Conservation (phyloP, 2,797 vertebrate genomes). For the Arrhamphus sclerolepis region DNA sequence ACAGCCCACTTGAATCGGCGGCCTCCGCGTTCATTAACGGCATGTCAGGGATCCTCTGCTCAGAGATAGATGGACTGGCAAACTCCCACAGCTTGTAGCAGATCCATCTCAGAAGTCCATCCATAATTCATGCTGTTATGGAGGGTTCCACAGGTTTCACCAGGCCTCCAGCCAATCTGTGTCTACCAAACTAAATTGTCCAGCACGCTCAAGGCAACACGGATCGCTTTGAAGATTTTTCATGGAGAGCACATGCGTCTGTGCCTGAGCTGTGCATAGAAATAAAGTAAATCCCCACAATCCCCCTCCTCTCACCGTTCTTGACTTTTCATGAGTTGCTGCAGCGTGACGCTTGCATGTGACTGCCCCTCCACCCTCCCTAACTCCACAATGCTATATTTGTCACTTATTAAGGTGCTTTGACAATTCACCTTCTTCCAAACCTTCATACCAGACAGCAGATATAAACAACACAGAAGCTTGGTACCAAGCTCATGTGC, state of each 20-base stretch:
- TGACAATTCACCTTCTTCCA: slow-evolving; percentile 48
- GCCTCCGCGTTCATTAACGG: slow-evolving; percentile 59
- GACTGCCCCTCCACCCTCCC: slow-evolving; percentile 18
- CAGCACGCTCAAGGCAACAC: slow-evolving; percentile 57
- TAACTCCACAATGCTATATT: slow-evolving; percentile 31
- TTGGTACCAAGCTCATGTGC: slow-evolving; percentile 49
- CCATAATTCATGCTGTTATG: slow-evolving; percentile 66
- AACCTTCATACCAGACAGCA: slow-evolving; percentile 59
- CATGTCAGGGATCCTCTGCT: slow-evolving; percentile 67
- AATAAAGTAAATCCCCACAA: slow-evolving; percentile 29
- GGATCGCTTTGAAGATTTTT: slow-evolving; percentile 73
- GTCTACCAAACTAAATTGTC: slow-evolving; percentile 62
- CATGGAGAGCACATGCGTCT: slow-evolving; percentile 51
- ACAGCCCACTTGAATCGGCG: slow-evolving; percentile 57
- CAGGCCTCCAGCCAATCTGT: slow-evolving; percentile 56
- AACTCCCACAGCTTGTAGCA: slow-evolving; percentile 18
- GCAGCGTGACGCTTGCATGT: slow-evolving; percentile 30
- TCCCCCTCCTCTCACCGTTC: slow-evolving; percentile 22
- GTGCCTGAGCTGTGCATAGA: slow-evolving; percentile 33
- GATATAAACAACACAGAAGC: slow-evolving; percentile 25
- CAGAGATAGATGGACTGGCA: slow-evolving; percentile 32
- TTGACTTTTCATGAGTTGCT: slow-evolving; percentile 27
- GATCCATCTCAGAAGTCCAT: slow-evolving; percentile 39
- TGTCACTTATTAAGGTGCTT: slow-evolving; percentile 27
- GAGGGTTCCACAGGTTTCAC: slow-evolving; percentile 64